Conservation (phyloP, 1,140 invertebrate species). For the Trachymyrmex cornetzi region DNA sequence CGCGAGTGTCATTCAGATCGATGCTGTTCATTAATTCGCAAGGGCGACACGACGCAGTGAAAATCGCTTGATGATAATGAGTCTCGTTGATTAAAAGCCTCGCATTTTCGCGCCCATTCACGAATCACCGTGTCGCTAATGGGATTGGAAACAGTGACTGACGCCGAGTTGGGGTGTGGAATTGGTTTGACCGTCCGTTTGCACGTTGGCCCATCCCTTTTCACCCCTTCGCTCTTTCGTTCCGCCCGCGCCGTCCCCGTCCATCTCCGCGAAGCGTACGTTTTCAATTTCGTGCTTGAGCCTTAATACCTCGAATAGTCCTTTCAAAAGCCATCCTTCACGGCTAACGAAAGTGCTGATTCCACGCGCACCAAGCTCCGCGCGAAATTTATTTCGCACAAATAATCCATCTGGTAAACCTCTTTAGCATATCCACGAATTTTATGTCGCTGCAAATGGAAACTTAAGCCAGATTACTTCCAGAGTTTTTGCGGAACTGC, state of each 20-base stretch:
- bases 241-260: neutral
- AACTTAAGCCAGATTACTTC: conserved; percentile 63
- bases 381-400: conserved; percentile 69
- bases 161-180: conserved; percentile 72
- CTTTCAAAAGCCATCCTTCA: conserved; percentile 70
- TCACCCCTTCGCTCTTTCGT: neutral
- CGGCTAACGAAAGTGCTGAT: conserved; percentile 68
- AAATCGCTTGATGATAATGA: conserved; percentile 76
- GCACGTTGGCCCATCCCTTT: conserved; percentile 48
- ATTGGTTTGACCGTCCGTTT: conserved; percentile 72
- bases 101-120: conserved; percentile 76
- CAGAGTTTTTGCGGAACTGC: conserved; percentile 26
- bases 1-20: conserved; percentile 53
- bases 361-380: conserved; percentile 28
- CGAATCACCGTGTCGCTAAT: conserved; percentile 78
- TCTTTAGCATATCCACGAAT: conserved; percentile 62
- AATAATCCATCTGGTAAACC: conserved; percentile 64
- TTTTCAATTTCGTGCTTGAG: conserved; percentile 73
- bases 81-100: conserved; percentile 80
- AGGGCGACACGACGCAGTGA: conserved; percentile 62
- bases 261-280: conserved; percentile 53
- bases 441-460: conserved; percentile 60
- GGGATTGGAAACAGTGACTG: conserved; percentile 79
- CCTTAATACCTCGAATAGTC: conserved; percentile 72
- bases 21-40: conserved; percentile 61